These are phyloP conservation scores for Brienomyrus longianalis DNA, from an alignment of 2,113 vertebrate genomes.

Conservation along the genomic window DNA sequence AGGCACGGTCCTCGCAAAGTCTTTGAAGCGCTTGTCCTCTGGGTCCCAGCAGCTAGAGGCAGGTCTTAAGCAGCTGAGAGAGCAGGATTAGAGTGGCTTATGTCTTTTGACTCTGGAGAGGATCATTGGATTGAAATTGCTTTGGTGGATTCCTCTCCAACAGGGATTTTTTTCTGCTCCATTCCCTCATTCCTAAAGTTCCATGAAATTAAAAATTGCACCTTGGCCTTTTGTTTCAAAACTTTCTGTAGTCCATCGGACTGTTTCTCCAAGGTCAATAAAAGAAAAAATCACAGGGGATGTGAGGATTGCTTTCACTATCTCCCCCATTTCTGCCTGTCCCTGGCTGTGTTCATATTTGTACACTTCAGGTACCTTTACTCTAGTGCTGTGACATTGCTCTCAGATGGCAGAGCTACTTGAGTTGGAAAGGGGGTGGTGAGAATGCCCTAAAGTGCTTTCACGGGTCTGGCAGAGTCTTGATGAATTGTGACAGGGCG, in stretches of 20 bases:
- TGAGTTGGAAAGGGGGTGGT: slow-evolving; percentile 27
- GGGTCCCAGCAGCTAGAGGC: slow-evolving; percentile 45
- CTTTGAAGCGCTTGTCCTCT: slow-evolving; percentile 48
- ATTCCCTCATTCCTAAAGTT: slow-evolving; percentile 42
- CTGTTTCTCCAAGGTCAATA: neutral
- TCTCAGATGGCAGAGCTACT: slow-evolving; percentile 13
- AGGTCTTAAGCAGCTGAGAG: slow-evolving; percentile 61
- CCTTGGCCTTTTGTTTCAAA: slow-evolving; percentile 21
- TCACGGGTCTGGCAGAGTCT: slow-evolving; percentile 18
- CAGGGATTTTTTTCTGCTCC: slow-evolving; percentile 41
- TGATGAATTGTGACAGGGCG: slow-evolving; percentile 49
- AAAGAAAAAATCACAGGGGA: slow-evolving; percentile 21
- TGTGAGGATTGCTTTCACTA: slow-evolving; percentile 3
- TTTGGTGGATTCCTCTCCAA: slow-evolving; percentile 46
- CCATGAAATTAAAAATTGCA: slow-evolving; percentile 39
- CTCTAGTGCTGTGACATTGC: slow-evolving; percentile 31
- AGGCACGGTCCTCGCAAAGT: slow-evolving; percentile 46
- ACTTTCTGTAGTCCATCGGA: neutral
- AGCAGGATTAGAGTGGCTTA: slow-evolving; percentile 71
- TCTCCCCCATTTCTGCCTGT: neutral
- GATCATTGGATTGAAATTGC: slow-evolving; percentile 60
- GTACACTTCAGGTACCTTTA: slow-evolving; percentile 19
- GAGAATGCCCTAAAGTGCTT: slow-evolving; percentile 38
- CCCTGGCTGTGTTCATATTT: neutral
- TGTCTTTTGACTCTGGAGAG: slow-evolving; percentile 63